phyloP scores from a whole-genome alignment of 1,140 invertebrate genomes.

The Neotoxoptera formosana region DNA sequence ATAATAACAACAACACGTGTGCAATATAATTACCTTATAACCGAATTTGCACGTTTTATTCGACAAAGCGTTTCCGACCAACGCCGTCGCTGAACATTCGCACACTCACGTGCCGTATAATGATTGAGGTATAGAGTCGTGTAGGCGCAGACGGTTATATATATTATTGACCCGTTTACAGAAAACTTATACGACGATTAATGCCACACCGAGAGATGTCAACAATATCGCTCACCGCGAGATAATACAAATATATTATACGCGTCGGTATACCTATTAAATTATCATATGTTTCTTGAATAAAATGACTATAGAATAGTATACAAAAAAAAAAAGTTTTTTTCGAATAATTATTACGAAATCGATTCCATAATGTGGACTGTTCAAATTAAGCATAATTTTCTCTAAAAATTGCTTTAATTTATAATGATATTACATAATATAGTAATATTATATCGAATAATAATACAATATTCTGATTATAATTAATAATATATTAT shows the following conservation, averaged over 20 bases:
- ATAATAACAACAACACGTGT: not conserved
- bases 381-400: too few species aligned
- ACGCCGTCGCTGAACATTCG: not conserved
- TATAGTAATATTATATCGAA: not conserved
- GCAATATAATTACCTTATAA: not conserved
- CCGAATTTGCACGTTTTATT: constrained; percentile 1
- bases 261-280: too few species aligned
- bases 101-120: not conserved
- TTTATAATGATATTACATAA: not conserved
- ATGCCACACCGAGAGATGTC: not conserved
- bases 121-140: not conserved
- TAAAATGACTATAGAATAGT: too few species aligned
- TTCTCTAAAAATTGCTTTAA: too few species aligned
- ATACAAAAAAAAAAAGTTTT: too few species aligned
- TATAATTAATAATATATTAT: not conserved
- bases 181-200: not conserved
- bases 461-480: not conserved
- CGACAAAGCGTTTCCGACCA: not conserved
- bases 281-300: too few species aligned
- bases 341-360: too few species aligned
- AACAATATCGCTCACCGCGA: not conserved
- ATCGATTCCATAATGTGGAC: too few species aligned
- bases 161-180: not conserved
- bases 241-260: too few species aligned
- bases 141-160: not conserved